A percentile compares a stretch with the other conserved stretches of the same genome.
phyloP scores from a whole-genome alignment of 2,113 vertebrate species.

The Nesoenas mayeri region DNA sequence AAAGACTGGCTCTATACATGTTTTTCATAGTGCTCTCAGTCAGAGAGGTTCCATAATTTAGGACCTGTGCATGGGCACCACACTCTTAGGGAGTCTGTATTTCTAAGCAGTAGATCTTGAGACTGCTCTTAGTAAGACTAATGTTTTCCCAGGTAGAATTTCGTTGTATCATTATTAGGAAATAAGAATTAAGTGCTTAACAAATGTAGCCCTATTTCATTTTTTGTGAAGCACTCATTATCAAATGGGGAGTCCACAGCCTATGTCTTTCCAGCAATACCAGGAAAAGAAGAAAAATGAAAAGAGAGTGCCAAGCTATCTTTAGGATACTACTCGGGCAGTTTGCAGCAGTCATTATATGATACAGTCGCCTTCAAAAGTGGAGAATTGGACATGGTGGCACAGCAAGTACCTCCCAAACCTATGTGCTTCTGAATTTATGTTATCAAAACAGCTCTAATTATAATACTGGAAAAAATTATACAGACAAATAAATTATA shows the following conservation, averaged over 20 bases:
- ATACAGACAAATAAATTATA: background rate
- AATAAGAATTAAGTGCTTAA: background rate
- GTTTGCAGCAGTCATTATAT: background rate
- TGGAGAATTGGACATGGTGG: background rate
- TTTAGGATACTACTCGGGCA: background rate
- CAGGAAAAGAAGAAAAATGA: background rate
- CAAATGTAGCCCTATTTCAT: background rate
- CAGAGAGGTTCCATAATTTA: background rate
- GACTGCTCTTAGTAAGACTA: slow-evolving; percentile 28
- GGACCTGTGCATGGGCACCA: background rate
- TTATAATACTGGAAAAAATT: background rate
- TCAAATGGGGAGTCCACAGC: background rate
- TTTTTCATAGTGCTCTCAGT: slow-evolving; percentile 17
- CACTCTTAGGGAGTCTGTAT: background rate
- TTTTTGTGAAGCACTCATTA: background rate
- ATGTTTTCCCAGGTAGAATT: slow-evolving; percentile 19
- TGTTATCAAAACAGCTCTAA: background rate
- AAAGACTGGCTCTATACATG: background rate
- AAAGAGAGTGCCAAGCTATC: background rate
- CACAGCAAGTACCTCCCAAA: background rate
- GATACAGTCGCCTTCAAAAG: background rate
- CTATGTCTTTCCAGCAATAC: background rate
- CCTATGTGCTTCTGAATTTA: background rate
- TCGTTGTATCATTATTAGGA: background rate
- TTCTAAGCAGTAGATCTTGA: slow-evolving; percentile 43